These are phyloP conservation scores for Paracentrotus lividus DNA, from an alignment of 53 echinoderm and acorn worm genomes.

Conservation along the genomic window DNA sequence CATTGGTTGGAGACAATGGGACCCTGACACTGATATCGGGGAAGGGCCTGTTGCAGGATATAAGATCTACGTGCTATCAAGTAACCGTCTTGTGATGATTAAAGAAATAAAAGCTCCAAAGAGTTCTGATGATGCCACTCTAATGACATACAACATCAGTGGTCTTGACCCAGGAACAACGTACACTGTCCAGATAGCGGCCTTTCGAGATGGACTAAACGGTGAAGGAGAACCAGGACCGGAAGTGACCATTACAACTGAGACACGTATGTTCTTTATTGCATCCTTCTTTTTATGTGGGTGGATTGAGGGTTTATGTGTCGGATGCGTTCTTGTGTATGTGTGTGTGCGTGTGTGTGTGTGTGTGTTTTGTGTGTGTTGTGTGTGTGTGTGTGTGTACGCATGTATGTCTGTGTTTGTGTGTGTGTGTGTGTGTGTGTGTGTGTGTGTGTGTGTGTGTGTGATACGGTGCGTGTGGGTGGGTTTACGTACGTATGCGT, in stretches of 20 bases:
- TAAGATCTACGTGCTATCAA: conserved; percentile 56
- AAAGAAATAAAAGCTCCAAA: neutral
- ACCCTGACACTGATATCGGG: conserved; percentile 54
- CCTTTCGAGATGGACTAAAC: neutral
- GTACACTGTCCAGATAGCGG: conserved; percentile 17
- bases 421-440: no score
- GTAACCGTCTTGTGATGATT: neutral
- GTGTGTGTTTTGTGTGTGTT: neutral
- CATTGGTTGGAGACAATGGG: conserved; percentile 37
- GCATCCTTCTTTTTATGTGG: no score
- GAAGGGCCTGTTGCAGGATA: conserved; percentile 65
- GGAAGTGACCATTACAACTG: neutral
- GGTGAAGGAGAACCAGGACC: conserved; percentile 21
- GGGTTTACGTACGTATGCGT: no score
- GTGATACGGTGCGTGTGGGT: no score
- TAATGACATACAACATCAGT: neutral
- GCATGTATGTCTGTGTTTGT: no score
- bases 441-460: neutral
- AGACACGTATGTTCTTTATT: neutral
- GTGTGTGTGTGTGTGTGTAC: no score
- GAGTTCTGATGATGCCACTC: neutral
- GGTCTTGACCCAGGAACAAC: neutral
- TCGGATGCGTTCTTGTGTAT: no score
- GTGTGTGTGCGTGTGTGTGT: no score
- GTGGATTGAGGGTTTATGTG: no score